phyloP scores from a whole-genome alignment of 2,797 vertebrate species.

The Rhinophrynus dorsalis region DNA sequence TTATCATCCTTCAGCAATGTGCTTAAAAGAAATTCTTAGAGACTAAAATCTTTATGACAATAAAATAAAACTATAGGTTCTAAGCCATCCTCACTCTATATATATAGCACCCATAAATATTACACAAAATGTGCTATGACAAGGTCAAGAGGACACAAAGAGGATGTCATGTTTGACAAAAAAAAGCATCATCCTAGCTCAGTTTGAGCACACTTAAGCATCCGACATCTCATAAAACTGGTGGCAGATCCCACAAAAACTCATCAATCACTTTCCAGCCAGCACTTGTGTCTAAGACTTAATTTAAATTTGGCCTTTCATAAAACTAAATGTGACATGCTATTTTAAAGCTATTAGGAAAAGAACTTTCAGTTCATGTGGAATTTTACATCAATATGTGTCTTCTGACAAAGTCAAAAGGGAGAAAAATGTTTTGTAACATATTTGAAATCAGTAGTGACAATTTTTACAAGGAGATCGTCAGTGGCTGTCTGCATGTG shows the following conservation, averaged over 20 bases:
- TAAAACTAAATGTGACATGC: constrained; percentile 47
- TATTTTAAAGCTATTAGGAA: constrained; percentile 32
- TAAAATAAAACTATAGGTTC: constrained; percentile 18
- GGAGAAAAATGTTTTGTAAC: constrained; percentile 20
- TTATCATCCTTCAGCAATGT: neutral
- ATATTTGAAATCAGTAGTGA: constrained; percentile 19
- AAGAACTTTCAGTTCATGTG: constrained; percentile 31
- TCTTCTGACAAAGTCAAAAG: constrained; percentile 19
- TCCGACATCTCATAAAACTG: constrained; percentile 37
- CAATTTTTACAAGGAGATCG: constrained; percentile 37
- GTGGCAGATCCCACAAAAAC: constrained; percentile 50
- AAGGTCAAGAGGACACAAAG: constrained; percentile 49
- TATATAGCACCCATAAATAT: constrained; percentile 50
- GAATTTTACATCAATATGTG: neutral
- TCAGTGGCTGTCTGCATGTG: constrained; percentile 5
- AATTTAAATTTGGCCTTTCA: constrained; percentile 51
- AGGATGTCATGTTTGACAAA: constrained; percentile 31
- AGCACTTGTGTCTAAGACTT: constrained; percentile 44
- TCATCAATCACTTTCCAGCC: constrained; percentile 43
- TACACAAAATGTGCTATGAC: constrained; percentile 43
- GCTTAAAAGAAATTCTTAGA: neutral
- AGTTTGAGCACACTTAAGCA: constrained; percentile 47
- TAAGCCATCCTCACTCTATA: constrained; percentile 17
- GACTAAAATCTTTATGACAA: constrained; percentile 5
- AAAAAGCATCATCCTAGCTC: constrained; percentile 36